Evolutionary conservation across 2,113 vertebrate species (phyloP).

Genomic region (Chloebia gouldiae): DNA sequence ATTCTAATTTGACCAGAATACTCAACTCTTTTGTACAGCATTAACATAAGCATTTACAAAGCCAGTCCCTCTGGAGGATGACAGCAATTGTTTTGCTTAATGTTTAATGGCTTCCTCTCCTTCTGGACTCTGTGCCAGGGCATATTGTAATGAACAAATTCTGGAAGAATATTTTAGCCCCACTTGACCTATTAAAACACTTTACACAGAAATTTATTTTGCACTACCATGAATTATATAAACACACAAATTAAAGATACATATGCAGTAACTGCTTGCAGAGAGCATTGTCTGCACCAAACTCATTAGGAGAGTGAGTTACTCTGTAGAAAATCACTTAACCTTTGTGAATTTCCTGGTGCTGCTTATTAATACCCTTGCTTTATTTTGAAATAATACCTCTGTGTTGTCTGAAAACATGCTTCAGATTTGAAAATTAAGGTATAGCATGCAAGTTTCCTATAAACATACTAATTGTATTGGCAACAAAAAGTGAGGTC

Average conservation of each 20-base stretch:
- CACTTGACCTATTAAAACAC: conserved; percentile 23
- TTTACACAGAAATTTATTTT: conserved; percentile 31
- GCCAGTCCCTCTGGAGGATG: neutral
- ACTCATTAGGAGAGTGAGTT: conserved; percentile 28
- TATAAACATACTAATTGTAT: neutral
- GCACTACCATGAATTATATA: conserved; percentile 1
- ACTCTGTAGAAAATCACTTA: conserved; percentile 28
- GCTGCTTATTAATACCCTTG: conserved; percentile 16
- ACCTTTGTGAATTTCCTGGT: conserved; percentile 42
- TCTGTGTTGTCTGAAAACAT: neutral
- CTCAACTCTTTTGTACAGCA: neutral
- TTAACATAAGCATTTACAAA: conserved; percentile 31
- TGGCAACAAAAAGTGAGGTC: neutral
- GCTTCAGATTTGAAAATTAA: neutral
- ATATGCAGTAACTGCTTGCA: neutral
- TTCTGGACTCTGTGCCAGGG: neutral
- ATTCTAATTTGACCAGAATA: neutral
- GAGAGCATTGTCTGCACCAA: neutral
- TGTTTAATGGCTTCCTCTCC: conserved; percentile 57
- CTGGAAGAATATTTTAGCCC: conserved; percentile 14
- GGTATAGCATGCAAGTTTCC: neutral
- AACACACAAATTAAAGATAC: conserved; percentile 30
- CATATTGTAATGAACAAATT: conserved; percentile 15
- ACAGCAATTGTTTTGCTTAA: conserved; percentile 57
- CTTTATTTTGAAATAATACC: conserved; percentile 24